phyloP scores from a whole-genome alignment of 1,140 invertebrate genomes.

The Ridgeia piscesae region DNA sequence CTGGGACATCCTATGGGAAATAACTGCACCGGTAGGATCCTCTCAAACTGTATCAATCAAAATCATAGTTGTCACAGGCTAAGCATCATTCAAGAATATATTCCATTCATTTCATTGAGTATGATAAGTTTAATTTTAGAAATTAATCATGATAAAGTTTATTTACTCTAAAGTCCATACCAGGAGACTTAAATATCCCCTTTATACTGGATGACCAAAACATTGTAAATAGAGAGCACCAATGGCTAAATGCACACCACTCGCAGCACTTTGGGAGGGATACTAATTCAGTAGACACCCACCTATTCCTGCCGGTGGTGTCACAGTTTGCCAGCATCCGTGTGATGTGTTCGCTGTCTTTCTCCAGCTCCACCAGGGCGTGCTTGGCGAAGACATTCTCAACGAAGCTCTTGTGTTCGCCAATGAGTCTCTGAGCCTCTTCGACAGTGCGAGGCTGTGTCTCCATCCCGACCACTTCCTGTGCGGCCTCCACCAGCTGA shows the following conservation, averaged over 20 bases:
- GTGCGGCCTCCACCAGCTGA: constrained; percentile 47
- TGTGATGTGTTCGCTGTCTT: constrained; percentile 47
- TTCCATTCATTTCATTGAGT: not conserved
- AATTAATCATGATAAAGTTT: not conserved
- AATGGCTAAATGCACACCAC: not conserved
- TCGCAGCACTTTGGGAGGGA: too few relatives aligned
- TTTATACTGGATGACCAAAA: not conserved
- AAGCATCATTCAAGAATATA: not conserved
- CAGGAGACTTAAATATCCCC: not conserved
- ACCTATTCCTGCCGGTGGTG: constrained; percentile 48
- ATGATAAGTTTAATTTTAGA: not conserved
- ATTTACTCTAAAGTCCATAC: not conserved
- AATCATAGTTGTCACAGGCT: not conserved
- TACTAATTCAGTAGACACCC: not conserved
- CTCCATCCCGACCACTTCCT: constrained; percentile 39
- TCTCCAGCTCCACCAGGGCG: constrained; percentile 44
- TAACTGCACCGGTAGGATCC: not conserved
- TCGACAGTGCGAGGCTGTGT: constrained; percentile 37
- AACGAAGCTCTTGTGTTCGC: constrained; percentile 45
- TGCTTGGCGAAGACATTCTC: constrained; percentile 46
- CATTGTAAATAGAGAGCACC: not conserved
- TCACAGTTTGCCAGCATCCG: constrained; percentile 42
- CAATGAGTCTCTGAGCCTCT: constrained; percentile 42
- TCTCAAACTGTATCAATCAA: not conserved
- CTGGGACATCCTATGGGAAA: not conserved